These are phyloP conservation scores for Nothobranchius furzeri DNA, from an alignment of 2,113 vertebrate species.

Conservation along the genomic window DNA sequence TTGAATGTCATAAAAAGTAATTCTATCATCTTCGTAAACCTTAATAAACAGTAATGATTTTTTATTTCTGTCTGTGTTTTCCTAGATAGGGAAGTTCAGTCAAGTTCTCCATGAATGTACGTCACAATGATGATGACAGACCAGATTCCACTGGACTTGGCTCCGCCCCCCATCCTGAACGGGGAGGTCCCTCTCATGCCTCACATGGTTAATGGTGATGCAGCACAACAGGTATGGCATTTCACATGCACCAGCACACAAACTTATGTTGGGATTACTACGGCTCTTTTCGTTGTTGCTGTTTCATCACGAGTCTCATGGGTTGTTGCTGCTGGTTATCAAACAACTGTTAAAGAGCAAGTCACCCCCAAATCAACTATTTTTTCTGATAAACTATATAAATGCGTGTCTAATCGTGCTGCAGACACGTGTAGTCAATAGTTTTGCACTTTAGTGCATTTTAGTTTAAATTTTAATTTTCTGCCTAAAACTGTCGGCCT, in stretches of 20 bases:
- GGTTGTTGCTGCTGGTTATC: slow-evolving; percentile 25
- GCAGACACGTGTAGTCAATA: no score
- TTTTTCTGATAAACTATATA: no score
- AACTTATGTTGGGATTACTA: neutral
- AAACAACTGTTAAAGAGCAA: slow-evolving; percentile 16
- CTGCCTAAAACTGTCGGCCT: no score
- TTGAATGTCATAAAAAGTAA: neutral
- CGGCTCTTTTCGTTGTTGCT: slow-evolving; percentile 22
- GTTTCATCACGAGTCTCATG: slow-evolving; percentile 12
- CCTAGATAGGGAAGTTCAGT: slow-evolving; percentile 88
- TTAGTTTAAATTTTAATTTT: no score
- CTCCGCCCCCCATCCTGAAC: slow-evolving; percentile 91
- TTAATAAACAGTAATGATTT: neutral
- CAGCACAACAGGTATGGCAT: slow-evolving; percentile 89
- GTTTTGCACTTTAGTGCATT: no score
- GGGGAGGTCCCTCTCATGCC: slow-evolving; percentile 96
- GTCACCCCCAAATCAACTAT: no score
- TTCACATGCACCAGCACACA: neutral
- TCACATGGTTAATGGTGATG: slow-evolving; percentile 95
- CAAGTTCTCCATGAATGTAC: slow-evolving; percentile 99
- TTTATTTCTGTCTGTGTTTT: slow-evolving; percentile 53
- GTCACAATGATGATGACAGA: slow-evolving; percentile 99
- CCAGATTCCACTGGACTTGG: slow-evolving; percentile 98
- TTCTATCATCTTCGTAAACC: neutral
- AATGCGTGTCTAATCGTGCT: no score